Evolutionary conservation across 53 echinoderm and acorn worm genomes (phyloP).

Genomic region (Hippasteria phrygiana): DNA sequence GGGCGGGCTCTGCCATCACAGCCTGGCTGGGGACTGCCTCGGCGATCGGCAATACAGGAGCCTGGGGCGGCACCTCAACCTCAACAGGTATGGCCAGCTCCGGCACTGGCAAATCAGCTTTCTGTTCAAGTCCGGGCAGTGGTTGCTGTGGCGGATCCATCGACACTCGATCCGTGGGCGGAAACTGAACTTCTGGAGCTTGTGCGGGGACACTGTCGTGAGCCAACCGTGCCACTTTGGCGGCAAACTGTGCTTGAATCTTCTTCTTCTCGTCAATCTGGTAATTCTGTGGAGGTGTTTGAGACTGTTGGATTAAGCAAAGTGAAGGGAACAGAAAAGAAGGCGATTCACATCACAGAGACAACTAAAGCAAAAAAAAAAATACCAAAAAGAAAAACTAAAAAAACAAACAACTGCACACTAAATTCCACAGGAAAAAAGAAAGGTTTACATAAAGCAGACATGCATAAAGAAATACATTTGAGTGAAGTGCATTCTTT

Average conservation of each 20-base stretch:
- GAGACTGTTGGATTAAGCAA: slow-evolving; percentile 68
- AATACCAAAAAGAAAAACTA: neutral
- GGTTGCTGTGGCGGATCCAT: slow-evolving; percentile 39
- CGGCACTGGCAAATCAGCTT: neutral
- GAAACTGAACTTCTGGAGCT: slow-evolving; percentile 26
- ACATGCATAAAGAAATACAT: neutral
- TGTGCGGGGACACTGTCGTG: slow-evolving; percentile 10
- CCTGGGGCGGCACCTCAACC: neutral
- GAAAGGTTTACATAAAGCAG: neutral
- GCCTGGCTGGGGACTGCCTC: neutral
- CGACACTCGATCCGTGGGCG: slow-evolving; percentile 23
- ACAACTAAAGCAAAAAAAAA: slow-evolving; percentile 6
- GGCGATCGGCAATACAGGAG: neutral
- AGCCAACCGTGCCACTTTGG: slow-evolving; percentile 78
- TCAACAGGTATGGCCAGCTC: neutral
- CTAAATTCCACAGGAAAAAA: neutral
- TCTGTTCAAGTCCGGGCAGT: slow-evolving; percentile 24
- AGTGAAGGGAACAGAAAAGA: slow-evolving; percentile 49
- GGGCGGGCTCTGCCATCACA: neutral
- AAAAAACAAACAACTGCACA: neutral
- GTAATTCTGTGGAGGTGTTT: slow-evolving; percentile 68
- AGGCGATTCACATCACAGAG: slow-evolving; percentile 37
- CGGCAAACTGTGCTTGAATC: slow-evolving; percentile 87
- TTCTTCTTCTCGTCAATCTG: slow-evolving; percentile 71
- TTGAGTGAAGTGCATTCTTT: no score